Conservation (phyloP, 2,113 vertebrate species). For the Larimichthys polyactis region DNA sequence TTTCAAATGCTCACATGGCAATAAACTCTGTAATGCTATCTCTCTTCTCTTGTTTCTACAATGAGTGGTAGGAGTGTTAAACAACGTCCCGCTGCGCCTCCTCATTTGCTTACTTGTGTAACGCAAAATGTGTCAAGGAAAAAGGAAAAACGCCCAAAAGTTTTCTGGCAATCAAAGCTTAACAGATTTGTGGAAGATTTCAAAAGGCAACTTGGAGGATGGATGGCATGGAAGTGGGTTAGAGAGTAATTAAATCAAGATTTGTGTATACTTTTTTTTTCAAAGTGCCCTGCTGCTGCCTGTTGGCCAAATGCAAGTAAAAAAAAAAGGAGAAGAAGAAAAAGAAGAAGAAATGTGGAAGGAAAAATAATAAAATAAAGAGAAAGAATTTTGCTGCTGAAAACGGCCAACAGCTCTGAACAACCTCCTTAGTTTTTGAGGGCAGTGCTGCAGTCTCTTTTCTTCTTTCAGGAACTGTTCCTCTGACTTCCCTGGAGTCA, state of each 20-base stretch:
- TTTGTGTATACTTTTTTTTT: slow-evolving; percentile 38
- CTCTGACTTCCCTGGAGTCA: slow-evolving; percentile 13
- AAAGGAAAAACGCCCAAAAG: slow-evolving; percentile 3
- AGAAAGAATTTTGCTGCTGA: slow-evolving; percentile 16
- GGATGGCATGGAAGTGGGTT: slow-evolving; percentile 28
- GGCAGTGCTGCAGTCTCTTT: slow-evolving; percentile 14
- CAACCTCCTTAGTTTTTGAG: slow-evolving; percentile 16
- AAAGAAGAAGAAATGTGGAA: neutral
- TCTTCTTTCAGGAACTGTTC: slow-evolving; percentile 23
- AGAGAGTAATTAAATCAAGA: slow-evolving; percentile 64
- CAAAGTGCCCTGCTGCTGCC: slow-evolving; percentile 33
- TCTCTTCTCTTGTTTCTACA: slow-evolving; percentile 30
- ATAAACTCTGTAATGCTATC: slow-evolving; percentile 15
- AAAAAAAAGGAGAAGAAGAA: neutral
- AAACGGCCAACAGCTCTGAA: slow-evolving; percentile 29
- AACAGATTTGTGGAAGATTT: slow-evolving; percentile 51
- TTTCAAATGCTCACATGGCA: slow-evolving; percentile 39
- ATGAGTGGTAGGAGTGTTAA: slow-evolving; percentile 47
- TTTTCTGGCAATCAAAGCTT: slow-evolving; percentile 35
- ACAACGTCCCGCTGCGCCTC: slow-evolving; percentile 32
- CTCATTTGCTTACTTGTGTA: slow-evolving; percentile 49
- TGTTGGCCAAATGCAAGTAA: slow-evolving; percentile 15
- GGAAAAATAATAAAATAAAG: slow-evolving; percentile 15
- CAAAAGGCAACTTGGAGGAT: slow-evolving; percentile 27
- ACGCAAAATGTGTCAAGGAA: slow-evolving; percentile 47